A percentile compares a stretch with the other conserved stretches of the same genome.
phyloP scores from a whole-genome alignment of 1,140 invertebrate genomes.

The Macrobrachium nipponense region DNA sequence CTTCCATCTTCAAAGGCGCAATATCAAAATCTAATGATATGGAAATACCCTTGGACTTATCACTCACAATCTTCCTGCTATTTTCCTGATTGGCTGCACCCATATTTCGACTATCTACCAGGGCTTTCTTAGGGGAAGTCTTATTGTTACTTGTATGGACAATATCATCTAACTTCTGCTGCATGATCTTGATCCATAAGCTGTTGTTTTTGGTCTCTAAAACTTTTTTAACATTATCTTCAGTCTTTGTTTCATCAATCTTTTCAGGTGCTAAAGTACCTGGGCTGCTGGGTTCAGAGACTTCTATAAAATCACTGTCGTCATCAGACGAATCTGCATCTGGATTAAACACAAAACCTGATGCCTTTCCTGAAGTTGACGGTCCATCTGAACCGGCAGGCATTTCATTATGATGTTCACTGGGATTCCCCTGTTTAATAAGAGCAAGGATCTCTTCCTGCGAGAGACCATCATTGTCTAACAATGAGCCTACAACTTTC shows the following conservation, averaged over 20 bases:
- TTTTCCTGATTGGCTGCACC: not conserved
- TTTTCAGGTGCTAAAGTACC: slow-evolving; percentile 18
- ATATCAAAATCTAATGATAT: slow-evolving; percentile 61
- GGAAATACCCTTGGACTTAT: slow-evolving; percentile 39
- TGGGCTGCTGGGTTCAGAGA: slow-evolving; percentile 67
- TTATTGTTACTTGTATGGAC: slow-evolving; percentile 55
- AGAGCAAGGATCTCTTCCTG: slow-evolving; percentile 74
- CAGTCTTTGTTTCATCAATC: not conserved
- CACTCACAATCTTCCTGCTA: not conserved
- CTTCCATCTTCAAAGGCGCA: slow-evolving; percentile 67
- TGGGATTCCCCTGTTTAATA: slow-evolving; percentile 68
- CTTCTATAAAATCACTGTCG: slow-evolving; percentile 74
- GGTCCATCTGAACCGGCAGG: slow-evolving; percentile 30
- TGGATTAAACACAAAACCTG: slow-evolving; percentile 57
- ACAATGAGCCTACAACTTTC: slow-evolving; percentile 45
- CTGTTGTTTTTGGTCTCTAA: slow-evolving; percentile 57
- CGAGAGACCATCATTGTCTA: slow-evolving; percentile 76
- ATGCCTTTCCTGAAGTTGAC: slow-evolving; percentile 56
- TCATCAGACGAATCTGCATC: slow-evolving; percentile 67
- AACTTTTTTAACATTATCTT: slow-evolving; percentile 40
- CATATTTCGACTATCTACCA: slow-evolving; percentile 47
- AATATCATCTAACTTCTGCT: slow-evolving; percentile 59
- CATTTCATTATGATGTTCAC: not conserved
- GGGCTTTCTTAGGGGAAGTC: slow-evolving; percentile 46
- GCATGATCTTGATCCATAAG: slow-evolving; percentile 62